Evolutionary conservation across 2,113 vertebrate genomes (phyloP), one percentile per base, ranked within the genome.

Genomic region (Oenanthe melanoleuca): DNA sequence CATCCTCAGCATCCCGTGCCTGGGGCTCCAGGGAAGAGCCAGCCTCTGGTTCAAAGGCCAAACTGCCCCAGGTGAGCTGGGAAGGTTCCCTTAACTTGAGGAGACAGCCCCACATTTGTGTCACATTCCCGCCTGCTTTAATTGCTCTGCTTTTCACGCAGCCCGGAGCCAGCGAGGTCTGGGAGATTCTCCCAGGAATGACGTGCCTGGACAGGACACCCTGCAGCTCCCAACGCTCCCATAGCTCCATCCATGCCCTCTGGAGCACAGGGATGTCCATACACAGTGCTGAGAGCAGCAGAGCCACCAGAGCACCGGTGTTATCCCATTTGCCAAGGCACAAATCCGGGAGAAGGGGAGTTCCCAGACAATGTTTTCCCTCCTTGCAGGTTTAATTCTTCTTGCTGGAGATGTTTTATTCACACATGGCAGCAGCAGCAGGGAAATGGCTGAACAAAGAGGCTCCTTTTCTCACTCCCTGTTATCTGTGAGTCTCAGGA

Each of bases 21-120:
- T 69, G 49, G 64, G 15, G 79, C 49, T 77, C 23, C 13, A 14
- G 66, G 42, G 20, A 17, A 80, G 28, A 47, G 31, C 67, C 20
- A 50, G 25, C 34, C 34, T 60, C 29, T 11, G 13, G 95, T 88
- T 92, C 91, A 94, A 93, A 95, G 92, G 89, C 26, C 92, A 95
- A 86, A n/a, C 5, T 18, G 4, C 44, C 44, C 8, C 5, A 67
- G 81, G 28, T 33, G 61, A 88, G 67, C 65, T 44, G 85, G 84
- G 69, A 81, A 18, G 1, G 60, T 67, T 70, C 78, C 47, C 44
- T 66, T 92, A 83, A 94, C 86, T 26, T 45, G 88, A 89, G 1
- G 7, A 93, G 96, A 94, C 89, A 94, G 92, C 28, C 16, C 55
- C 80, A 9, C 29, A 89, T 94, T 93, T 88, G 88, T 96, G 92